Evolutionary conservation across 2,797 vertebrate species (phyloP).

Genomic region (Prunella strophiata): DNA sequence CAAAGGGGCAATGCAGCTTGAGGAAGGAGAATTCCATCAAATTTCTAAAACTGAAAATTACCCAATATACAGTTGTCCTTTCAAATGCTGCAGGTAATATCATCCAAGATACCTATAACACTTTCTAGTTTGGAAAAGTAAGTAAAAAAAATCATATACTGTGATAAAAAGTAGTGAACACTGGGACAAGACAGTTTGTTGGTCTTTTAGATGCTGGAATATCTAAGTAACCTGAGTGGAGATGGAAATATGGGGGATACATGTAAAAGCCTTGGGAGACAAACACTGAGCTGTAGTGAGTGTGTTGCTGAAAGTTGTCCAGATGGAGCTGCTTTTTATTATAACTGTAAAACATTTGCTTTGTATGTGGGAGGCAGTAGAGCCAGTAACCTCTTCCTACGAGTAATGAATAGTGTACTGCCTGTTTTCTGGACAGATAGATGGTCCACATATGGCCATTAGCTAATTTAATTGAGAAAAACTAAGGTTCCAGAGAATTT

Average conservation of each 20-base stretch:
- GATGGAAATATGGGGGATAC: not conserved
- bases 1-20: not conserved
- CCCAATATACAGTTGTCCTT: not conserved
- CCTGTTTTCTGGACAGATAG: constrained; percentile 9
- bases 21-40: not conserved
- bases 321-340: constrained; percentile 29
- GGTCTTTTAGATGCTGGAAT: not conserved
- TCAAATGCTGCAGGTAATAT: not conserved
- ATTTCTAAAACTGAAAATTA: not conserved
- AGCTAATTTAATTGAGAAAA: not conserved
- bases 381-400: constrained; percentile 17
- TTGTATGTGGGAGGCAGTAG: not conserved
- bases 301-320: not conserved
- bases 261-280: not conserved
- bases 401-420: not conserved
- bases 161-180: not conserved
- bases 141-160: not conserved
- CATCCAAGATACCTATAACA: not conserved
- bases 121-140: not conserved
- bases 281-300: not conserved
- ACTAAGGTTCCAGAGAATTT: not conserved
- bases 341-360: constrained; percentile 9
- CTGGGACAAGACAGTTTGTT: not conserved
- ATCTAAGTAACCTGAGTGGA: not conserved
- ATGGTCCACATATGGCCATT: not conserved